Evolutionary conservation across 2,113 vertebrate species (phyloP).

Genomic region (Kryptolebias marmoratus): DNA sequence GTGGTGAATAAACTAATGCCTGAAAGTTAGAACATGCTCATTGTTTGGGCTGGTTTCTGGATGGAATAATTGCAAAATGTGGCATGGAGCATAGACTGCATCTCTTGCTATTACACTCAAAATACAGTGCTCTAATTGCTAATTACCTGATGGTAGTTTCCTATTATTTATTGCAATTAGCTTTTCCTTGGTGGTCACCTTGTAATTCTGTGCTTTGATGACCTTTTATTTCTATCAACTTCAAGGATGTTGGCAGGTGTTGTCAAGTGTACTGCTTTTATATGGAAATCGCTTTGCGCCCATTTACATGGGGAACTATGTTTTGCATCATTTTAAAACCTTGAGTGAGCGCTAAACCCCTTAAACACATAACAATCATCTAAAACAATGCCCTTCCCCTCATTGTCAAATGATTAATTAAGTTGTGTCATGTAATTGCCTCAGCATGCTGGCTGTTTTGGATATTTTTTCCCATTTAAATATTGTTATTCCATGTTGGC

Average conservation of each 20-base stretch:
- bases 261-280: slow-evolving; percentile 71
- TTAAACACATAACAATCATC: slow-evolving; percentile 74
- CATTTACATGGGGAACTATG: slow-evolving; percentile 70
- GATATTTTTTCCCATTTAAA: slow-evolving; percentile 64
- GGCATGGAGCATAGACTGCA: slow-evolving; percentile 39
- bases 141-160: slow-evolving; percentile 70
- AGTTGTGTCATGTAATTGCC: slow-evolving; percentile 78
- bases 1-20: slow-evolving; percentile 40
- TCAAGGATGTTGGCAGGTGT: slow-evolving; percentile 82
- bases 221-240: slow-evolving; percentile 78
- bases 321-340: slow-evolving; percentile 73
- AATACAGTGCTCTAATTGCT: slow-evolving; percentile 72
- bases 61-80: slow-evolving; percentile 57
- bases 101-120: slow-evolving; percentile 66
- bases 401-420: slow-evolving; percentile 82
- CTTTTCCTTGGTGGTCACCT: slow-evolving; percentile 78
- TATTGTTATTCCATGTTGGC: slow-evolving; percentile 30
- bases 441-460: slow-evolving; percentile 66
- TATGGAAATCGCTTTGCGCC: slow-evolving; percentile 76
- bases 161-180: slow-evolving; percentile 77
- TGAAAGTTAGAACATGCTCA: slow-evolving; percentile 53
- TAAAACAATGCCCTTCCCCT: slow-evolving; percentile 81
- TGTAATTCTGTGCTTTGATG: slow-evolving; percentile 78
- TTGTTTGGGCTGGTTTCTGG: slow-evolving; percentile 51
- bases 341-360: slow-evolving; percentile 69